A percentile compares a stretch with the other conserved stretches of the same genome.
phyloP scores from a whole-genome alignment of 2,113 vertebrate genomes.

The Pogonocichla stellata region DNA sequence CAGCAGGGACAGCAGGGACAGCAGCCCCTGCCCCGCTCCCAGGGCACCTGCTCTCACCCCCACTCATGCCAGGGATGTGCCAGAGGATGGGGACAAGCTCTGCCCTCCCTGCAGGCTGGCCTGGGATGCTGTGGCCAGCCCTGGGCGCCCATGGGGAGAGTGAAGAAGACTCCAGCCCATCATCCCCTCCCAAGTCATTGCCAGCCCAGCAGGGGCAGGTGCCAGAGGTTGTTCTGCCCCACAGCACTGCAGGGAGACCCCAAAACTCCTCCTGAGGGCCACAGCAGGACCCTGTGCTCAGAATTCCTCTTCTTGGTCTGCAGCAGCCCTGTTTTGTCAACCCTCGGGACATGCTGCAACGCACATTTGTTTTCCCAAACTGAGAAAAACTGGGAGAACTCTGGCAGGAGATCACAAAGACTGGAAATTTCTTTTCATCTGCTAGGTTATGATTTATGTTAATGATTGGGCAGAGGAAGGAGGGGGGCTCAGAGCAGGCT shows the following conservation, averaged over 20 bases:
- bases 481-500: slow-evolving; percentile 39
- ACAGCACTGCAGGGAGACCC: background rate
- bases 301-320: background rate
- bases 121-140: background rate
- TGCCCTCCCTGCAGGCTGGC: background rate
- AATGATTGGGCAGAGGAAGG: slow-evolving; percentile 53
- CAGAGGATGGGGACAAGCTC: background rate
- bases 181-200: rapidly evolving
- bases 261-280: background rate
- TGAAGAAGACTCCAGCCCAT: background rate
- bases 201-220: background rate
- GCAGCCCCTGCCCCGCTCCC: background rate
- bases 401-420: slow-evolving; percentile 66
- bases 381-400: slow-evolving; percentile 58
- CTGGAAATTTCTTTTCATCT: slow-evolving; percentile 67
- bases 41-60: background rate
- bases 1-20: background rate
- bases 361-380: slow-evolving; percentile 63
- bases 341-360: background rate
- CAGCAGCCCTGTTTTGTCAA: background rate
- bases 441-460: slow-evolving; percentile 69
- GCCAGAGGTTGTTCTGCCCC: background rate
- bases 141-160: rapidly evolving
- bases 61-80: too few species aligned
- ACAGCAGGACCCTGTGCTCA: rapidly evolving